These are phyloP conservation scores for Pangasius mekongensis DNA, from an alignment of 2,797 vertebrate genomes.

Conservation along the genomic window DNA sequence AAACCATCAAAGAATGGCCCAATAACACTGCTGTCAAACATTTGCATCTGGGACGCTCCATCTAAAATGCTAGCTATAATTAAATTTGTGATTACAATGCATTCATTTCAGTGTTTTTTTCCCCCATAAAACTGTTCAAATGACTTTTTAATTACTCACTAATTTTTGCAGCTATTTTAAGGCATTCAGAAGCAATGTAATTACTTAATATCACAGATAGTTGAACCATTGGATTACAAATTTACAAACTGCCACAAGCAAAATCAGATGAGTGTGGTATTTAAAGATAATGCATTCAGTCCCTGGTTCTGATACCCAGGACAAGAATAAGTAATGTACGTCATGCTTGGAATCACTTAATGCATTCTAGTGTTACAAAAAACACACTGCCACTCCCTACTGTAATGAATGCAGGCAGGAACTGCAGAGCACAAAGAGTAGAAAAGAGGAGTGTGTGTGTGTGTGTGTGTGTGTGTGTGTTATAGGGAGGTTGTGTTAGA, in stretches of 20 bases:
- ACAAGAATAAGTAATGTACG: conserved; percentile 33
- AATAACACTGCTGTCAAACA: background rate
- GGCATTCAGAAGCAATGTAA: conserved; percentile 4
- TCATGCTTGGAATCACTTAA: conserved; percentile 41
- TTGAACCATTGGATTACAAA: conserved; percentile 29
- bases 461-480: conserved; percentile 16
- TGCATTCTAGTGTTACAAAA: conserved; percentile 20
- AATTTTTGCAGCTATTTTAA: background rate
- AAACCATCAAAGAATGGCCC: background rate
- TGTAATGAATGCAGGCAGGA: conserved; percentile 39
- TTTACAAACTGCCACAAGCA: conserved; percentile 21
- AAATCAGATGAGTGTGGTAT: background rate
- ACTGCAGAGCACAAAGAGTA: conserved; percentile 12
- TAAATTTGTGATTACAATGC: conserved; percentile 13
- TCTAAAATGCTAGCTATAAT: background rate
- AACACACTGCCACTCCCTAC: conserved; percentile 23
- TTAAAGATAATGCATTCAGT: conserved; percentile 35
- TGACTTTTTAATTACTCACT: conserved; percentile 24
- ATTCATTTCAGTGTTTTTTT: background rate
- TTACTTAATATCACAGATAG: conserved; percentile 19
- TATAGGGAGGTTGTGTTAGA: background rate
- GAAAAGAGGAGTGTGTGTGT: background rate
- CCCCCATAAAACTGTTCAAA: background rate
- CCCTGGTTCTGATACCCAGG: conserved; percentile 9
- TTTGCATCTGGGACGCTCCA: background rate